Base-by-base conservation (phyloP, 2,888 invertebrate species). In the Adineta ricciae region DNA sequence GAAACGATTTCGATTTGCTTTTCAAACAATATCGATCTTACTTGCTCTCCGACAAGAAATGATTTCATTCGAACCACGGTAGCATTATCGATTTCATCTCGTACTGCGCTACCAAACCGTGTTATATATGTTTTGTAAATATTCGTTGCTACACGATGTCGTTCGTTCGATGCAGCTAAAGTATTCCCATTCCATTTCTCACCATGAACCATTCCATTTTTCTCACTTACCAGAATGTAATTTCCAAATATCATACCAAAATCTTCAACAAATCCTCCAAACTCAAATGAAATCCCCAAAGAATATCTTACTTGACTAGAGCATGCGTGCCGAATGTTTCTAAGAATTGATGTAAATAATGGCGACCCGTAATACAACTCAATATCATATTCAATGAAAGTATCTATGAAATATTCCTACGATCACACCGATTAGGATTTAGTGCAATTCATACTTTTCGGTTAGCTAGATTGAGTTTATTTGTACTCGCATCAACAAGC, bases 81-180 rank as follows among this genome's bases (percentile, higher is more conserved):
- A 54, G 88, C 86, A 86, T 89, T 89, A 86, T 89, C 89, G 46
- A 89, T 86, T 89, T 95, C 94, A 78, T 95, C 93, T 91, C 94
- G 94, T 86, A 95, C 93, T 89, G 94, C 94, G 0, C 94, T 94
- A 86, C 93, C 93, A 2, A 94, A 94, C 84, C 94, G 94, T 87
- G 94, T 92, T 86, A 96, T 94, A 88, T 94, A 95, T 7, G 94
- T 95, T 89, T 95, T 95, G 91, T 95, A 96, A 88, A 96, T 94
- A 90, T 96, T 95, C n/a, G 95, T 94, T 19, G 94, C 96, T 49
- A 95, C 91, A 88, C 95, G 94, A 90, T 96, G 95, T 93, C 94
- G 92, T 83, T 93, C 93, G n/a, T 94, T 93, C 16, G 64, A 41
- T n/a, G 41, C 21, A 78, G 78, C 78, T 78, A 41, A 41, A 78